Percentiles rank a stretch among this genome's conserved stretches.
These are phyloP conservation scores for Smithornis capensis DNA, from an alignment of 2,113 vertebrate genomes.

Conservation along the genomic window DNA sequence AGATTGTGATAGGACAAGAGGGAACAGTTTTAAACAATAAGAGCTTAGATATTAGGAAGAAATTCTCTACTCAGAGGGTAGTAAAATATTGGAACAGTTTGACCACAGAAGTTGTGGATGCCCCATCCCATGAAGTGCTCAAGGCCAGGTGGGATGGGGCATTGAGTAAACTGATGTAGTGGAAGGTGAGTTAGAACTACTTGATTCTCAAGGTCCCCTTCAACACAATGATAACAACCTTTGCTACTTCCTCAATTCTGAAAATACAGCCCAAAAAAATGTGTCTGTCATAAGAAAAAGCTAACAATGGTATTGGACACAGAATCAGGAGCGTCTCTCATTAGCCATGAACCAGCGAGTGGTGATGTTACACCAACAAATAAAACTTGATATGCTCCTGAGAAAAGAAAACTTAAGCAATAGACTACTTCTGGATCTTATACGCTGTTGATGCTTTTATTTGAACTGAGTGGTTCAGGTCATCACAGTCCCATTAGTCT, in stretches of 20 bases:
- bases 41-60: background rate
- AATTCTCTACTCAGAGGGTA: background rate
- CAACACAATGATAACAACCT: background rate
- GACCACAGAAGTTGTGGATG: background rate
- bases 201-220: background rate
- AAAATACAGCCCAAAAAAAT: background rate
- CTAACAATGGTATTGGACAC: background rate
- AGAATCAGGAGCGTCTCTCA: background rate
- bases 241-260: background rate
- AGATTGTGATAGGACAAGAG: background rate
- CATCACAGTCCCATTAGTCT: background rate
- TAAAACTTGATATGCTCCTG: background rate
- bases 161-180: background rate
- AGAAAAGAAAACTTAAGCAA: background rate
- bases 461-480: background rate
- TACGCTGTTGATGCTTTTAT: background rate
- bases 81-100: background rate
- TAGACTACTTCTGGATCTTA: background rate
- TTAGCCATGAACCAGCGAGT: background rate
- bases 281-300: background rate
- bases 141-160: background rate
- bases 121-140: background rate
- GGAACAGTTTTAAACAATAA: background rate
- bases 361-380: background rate
- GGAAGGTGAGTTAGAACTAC: background rate